A percentile compares a stretch with the other conserved stretches of the same genome.
Evolutionary conservation across 2,113 vertebrate species (phyloP).

Genomic region (Notarius quadriscutis): DNA sequence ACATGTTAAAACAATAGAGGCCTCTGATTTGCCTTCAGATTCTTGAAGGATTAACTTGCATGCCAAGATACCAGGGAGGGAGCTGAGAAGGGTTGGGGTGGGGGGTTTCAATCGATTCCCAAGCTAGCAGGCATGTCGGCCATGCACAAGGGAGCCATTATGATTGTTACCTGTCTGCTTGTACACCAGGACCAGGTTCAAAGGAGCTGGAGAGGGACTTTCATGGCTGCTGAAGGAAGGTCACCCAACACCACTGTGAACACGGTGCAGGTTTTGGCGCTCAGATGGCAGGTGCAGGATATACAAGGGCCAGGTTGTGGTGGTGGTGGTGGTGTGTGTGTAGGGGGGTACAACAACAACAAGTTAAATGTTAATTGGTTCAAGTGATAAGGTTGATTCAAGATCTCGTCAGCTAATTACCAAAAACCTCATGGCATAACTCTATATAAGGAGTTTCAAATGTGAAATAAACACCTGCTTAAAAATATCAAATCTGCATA

Average conservation of each 20-base stretch:
- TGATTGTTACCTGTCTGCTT: conserved; percentile 53
- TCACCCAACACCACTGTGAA: conserved; percentile 58
- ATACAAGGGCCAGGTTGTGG: conserved; percentile 8
- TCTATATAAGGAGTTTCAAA: too few relatives aligned
- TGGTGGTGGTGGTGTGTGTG: too few relatives aligned
- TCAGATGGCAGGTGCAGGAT: conserved; percentile 15
- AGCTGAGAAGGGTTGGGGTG: conserved; percentile 43
- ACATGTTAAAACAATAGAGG: conserved; percentile 57
- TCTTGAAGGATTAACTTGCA: conserved; percentile 71
- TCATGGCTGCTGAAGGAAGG: conserved; percentile 47
- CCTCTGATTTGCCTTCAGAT: conserved; percentile 57
- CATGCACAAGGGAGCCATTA: conserved; percentile 67
- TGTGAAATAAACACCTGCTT: too few relatives aligned
- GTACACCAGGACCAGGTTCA: conserved; percentile 48
- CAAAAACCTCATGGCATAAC: not conserved
- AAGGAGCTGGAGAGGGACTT: conserved; percentile 51
- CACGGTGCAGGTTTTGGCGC: conserved; percentile 25
- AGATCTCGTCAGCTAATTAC: not conserved
- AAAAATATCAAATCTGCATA: too few relatives aligned
- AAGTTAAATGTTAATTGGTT: not conserved
- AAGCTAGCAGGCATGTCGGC: conserved; percentile 58
- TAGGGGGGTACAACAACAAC: too few relatives aligned
- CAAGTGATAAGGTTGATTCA: not conserved
- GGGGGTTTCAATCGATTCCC: conserved; percentile 62
- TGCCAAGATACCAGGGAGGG: conserved; percentile 58